A percentile compares a stretch with the other conserved stretches of the same genome.
phyloP scores from a whole-genome alignment of 2,888 invertebrate species.

The Pachymerium ferrugineum region DNA sequence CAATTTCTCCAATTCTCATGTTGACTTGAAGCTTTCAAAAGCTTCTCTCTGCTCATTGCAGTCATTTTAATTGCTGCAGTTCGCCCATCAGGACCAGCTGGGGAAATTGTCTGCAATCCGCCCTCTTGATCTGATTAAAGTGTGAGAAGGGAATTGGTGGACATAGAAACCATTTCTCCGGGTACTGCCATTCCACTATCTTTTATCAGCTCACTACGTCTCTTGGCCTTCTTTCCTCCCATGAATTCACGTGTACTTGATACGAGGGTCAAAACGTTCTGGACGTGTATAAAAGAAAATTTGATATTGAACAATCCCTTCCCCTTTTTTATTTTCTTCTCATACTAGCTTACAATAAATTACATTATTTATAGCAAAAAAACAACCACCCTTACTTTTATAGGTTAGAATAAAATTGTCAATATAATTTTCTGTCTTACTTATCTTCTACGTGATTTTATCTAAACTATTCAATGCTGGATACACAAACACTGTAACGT shows the following conservation, averaged over 20 bases:
- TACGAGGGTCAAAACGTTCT: conserved; percentile 21
- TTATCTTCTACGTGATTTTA: too few relatives aligned
- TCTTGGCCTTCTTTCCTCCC: background rate
- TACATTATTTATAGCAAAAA: too few relatives aligned
- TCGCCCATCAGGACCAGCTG: conserved; percentile 24
- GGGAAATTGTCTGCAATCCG: conserved; percentile 27
- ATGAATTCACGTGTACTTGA: conserved; percentile 1
- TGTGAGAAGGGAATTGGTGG: conserved; percentile 25
- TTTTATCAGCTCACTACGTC: conserved; percentile 11
- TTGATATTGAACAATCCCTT: background rate
- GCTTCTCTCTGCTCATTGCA: conserved; percentile 17
- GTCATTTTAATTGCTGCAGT: conserved; percentile 20
- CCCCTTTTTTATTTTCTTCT: background rate
- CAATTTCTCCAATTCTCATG: conserved; percentile 15
- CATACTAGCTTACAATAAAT: too few relatives aligned
- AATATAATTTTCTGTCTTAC: too few relatives aligned
- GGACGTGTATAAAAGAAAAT: background rate
- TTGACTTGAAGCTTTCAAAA: conserved; percentile 4
- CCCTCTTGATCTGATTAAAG: conserved; percentile 27
- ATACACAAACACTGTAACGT: too few relatives aligned
- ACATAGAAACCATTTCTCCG: conserved; percentile 8
- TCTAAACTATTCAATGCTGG: too few relatives aligned
- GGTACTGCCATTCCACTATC: conserved; percentile 3
- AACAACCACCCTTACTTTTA: too few relatives aligned
- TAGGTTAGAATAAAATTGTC: too few relatives aligned